phyloP scores from a whole-genome alignment of 2,888 invertebrate genomes.

The Epistrophella euchroma region DNA sequence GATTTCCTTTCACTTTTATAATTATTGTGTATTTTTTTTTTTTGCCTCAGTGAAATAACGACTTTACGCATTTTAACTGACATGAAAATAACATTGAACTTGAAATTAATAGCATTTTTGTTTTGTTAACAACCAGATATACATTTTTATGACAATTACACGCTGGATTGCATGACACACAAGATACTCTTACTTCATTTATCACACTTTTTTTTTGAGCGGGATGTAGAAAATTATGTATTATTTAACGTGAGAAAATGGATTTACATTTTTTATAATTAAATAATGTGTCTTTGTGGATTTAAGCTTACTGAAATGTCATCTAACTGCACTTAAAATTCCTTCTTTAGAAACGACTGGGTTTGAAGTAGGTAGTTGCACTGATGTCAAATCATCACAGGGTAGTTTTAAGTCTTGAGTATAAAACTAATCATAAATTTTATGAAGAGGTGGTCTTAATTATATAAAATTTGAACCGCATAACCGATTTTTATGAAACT shows the following conservation, averaged over 20 bases:
- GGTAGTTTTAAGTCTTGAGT: no score
- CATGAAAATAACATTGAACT: conserved; percentile 30
- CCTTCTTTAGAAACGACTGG: no score
- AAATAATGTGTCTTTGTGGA: not conserved
- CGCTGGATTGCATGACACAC: conserved; percentile 7
- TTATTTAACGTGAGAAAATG: conserved; percentile 24
- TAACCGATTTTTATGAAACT: no score
- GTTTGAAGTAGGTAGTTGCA: no score
- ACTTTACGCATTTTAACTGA: conserved; percentile 22
- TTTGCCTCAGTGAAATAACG: not conserved
- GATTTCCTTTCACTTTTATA: conserved; percentile 23
- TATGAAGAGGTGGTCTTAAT: no score
- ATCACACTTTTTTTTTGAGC: not conserved
- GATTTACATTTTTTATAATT: not conserved
- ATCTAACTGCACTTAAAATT: no score
- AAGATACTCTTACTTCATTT: conserved; percentile 9
- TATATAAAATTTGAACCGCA: no score
- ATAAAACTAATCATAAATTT: no score
- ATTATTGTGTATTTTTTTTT: conserved; percentile 5
- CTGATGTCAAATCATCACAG: no score
- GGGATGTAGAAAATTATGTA: conserved; percentile 16
- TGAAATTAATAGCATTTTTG: conserved; percentile 14
- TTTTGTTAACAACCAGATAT: not conserved
- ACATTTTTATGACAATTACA: not conserved
- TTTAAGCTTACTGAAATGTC: not conserved